Conservation (phyloP, 2,113 vertebrate genomes). For the Sorex araneus region DNA sequence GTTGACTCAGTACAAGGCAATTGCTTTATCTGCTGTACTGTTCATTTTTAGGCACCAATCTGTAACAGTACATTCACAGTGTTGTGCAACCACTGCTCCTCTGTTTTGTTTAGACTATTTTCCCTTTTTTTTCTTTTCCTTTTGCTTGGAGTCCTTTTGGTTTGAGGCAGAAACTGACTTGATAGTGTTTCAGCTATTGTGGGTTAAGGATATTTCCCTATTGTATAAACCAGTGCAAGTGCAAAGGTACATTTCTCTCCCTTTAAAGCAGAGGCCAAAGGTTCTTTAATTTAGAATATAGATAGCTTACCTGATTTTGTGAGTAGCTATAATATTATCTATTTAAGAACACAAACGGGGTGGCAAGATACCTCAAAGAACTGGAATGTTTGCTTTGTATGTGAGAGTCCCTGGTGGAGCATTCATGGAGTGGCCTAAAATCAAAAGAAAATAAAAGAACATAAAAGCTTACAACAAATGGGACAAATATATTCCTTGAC, state of each 20-base stretch:
- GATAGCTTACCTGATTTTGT: constrained; percentile 19
- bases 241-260: constrained; percentile 37
- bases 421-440: too few relatives aligned
- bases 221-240: constrained; percentile 6
- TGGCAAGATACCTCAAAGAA: too few relatives aligned
- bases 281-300: constrained; percentile 40
- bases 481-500: constrained; percentile 26
- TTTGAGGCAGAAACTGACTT: constrained; percentile 36
- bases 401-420: too few relatives aligned
- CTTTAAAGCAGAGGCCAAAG: constrained; percentile 30
- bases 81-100: not conserved
- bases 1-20: too few relatives aligned
- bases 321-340: constrained; percentile 9
- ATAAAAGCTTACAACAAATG: not conserved
- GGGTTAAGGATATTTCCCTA: constrained; percentile 37
- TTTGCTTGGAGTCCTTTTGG: constrained; percentile 50
- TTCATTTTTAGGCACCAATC: not conserved
- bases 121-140: constrained; percentile 40
- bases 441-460: too few relatives aligned
- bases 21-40: too few relatives aligned
- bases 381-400: too few relatives aligned
- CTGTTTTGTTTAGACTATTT: constrained; percentile 49
- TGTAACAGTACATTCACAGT: not conserved
- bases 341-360: constrained; percentile 15
- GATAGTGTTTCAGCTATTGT: constrained; percentile 1